Base-by-base conservation (phyloP, 2,797 vertebrate species). In the Atherinosoma microstoma region DNA sequence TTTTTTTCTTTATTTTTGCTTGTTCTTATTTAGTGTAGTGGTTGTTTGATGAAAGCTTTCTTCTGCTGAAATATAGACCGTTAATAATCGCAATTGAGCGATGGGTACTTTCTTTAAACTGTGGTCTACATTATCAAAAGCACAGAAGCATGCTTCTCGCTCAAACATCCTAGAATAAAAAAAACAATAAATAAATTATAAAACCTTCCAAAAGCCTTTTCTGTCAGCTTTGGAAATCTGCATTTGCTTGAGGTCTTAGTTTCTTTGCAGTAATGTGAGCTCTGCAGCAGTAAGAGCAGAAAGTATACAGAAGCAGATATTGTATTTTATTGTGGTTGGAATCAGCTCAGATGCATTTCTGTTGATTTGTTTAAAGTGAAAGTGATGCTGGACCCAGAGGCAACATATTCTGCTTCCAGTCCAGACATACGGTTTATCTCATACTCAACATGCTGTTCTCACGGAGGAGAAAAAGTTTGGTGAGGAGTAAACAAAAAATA, bases 211-310 rank as follows among this genome's bases (percentile, higher is more conserved):
- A 27, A 69, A 22, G 62, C 51, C 58, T 66, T 34, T 15, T 66
- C 51, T 70, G 68, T 74, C 76, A 38, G 60, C 36, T 58, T 11
- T 2, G 71, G 38, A 74, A 51, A 65, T 82, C 54, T 27, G 58
- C 64, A 40, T 78, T 72, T 74, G 60, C 75, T 76, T 35, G 45
- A 86, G 70, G 61, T 68, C 67, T 70, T 63, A 30, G 27, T 81
- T 76, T 75, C 45, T 72, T 83, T 66, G 38, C 57, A 68, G 59
- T 34, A 30, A 67, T 57, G 79, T 84, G 22, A 71, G 51, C 64
- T 63, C 42, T 36, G 54, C 34, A 58, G 53, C 4, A 42, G 40
- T 42, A 15, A 18, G 1, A 18, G 64, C 58, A 51, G 56, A 30
- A 69, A 63, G 63, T 4, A 2, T 8, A 6, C 45, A 73, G 29